Conservation (phyloP, 2,888 invertebrate genomes). For the Pammene fasciana region DNA sequence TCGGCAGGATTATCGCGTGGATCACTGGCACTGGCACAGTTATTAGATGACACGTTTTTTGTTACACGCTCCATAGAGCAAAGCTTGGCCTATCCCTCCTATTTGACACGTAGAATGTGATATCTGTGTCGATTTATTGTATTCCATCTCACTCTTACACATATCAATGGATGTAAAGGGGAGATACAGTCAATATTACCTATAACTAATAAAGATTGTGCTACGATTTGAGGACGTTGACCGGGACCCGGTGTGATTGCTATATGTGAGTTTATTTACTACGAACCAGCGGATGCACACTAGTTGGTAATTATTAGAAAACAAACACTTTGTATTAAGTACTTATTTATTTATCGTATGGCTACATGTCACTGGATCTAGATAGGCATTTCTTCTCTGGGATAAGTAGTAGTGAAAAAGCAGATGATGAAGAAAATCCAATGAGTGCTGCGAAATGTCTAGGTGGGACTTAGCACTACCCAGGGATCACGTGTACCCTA, state of each 20-base stretch:
- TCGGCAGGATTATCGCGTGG: slow-evolving; percentile 65
- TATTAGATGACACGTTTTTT: slow-evolving; percentile 46
- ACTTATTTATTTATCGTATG: too few species aligned
- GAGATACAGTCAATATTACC: too few species aligned
- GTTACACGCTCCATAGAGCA: slow-evolving; percentile 35
- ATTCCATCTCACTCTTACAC: background rate
- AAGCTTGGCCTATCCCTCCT: slow-evolving; percentile 3
- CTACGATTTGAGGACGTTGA: slow-evolving; percentile 8
- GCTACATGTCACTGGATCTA: too few species aligned
- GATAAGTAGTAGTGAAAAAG: too few species aligned
- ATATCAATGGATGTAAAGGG: too few species aligned
- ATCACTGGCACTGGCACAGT: slow-evolving; percentile 52
- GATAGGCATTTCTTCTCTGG: too few species aligned
- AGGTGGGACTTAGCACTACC: too few species aligned
- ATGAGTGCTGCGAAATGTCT: too few species aligned
- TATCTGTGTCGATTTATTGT: background rate
- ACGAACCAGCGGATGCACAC: background rate
- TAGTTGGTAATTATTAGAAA: background rate
- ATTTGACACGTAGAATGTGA: background rate
- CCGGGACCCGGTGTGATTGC: too few species aligned
- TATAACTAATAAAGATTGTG: background rate
- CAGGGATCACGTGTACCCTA: too few species aligned
- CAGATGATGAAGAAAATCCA: too few species aligned
- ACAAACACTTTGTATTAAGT: background rate
- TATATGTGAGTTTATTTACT: background rate